Evolutionary conservation across 1,140 invertebrate genomes (phyloP).

Genomic region (Helicorthomorpha holstii): DNA sequence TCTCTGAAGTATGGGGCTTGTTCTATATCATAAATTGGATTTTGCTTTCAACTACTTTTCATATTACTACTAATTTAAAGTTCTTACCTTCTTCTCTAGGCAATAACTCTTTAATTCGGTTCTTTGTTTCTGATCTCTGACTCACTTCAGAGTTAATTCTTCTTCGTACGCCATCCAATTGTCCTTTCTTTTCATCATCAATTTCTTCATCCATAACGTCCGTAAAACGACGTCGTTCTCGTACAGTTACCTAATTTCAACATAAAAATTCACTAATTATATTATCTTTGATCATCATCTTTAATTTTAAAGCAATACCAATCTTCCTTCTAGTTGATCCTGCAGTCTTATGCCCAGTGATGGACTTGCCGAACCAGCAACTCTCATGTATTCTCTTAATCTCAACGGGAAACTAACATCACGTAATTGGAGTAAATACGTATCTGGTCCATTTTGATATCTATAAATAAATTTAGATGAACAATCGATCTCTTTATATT

Average conservation of each 20-base stretch:
- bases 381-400: constrained; percentile 78
- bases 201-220: constrained; percentile 94
- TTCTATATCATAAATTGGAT: not conserved
- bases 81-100: constrained; percentile 9
- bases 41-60: not conserved
- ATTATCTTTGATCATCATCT: not conserved
- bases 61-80: not conserved
- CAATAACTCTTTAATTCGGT: constrained; percentile 6
- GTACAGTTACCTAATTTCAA: constrained; percentile 51
- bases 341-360: constrained; percentile 23
- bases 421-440: constrained; percentile 76
- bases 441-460: constrained; percentile 90
- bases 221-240: constrained; percentile 74
- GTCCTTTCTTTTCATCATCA: constrained; percentile 64
- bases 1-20: constrained; percentile 29
- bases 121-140: constrained; percentile 7
- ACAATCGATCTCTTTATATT: too few relatives aligned
- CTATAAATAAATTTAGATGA: constrained; percentile 40
- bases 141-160: constrained; percentile 3
- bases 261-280: not conserved
- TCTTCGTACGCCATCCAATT: constrained; percentile 40
- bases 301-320: constrained; percentile 4
- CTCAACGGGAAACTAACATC: constrained; percentile 83
- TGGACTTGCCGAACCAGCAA: constrained; percentile 48
- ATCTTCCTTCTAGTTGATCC: constrained; percentile 21